Conservation (phyloP, 2,797 vertebrate genomes). For the Pangasius djambal region DNA sequence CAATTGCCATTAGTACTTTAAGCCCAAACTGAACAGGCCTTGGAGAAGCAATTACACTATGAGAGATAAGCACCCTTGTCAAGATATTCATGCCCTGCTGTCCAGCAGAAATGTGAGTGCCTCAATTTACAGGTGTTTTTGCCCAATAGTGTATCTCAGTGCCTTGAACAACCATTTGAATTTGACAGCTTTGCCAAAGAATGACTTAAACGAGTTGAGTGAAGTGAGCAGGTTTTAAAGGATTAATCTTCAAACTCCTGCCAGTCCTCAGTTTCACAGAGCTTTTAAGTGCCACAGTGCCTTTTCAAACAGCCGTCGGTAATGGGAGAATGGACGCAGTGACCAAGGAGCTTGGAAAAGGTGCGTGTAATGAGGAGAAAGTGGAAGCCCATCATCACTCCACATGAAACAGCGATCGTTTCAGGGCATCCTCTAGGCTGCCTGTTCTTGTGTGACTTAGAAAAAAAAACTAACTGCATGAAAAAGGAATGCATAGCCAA, state of each 20-base stretch:
- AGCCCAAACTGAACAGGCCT: constrained; percentile 41
- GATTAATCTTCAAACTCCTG: constrained; percentile 51
- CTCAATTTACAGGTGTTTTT: constrained; percentile 23
- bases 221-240: constrained; percentile 36
- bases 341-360: constrained; percentile 18
- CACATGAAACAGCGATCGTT: background rate
- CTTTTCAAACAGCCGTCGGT: constrained; percentile 17
- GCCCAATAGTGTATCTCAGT: constrained; percentile 8
- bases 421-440: background rate
- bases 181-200: constrained; percentile 39
- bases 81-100: constrained; percentile 36
- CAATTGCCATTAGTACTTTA: constrained; percentile 34
- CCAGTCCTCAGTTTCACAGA: constrained; percentile 43
- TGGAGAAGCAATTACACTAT: constrained; percentile 51
- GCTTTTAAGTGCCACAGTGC: constrained; percentile 33
- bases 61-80: constrained; percentile 48
- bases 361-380: constrained; percentile 23
- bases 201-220: constrained; percentile 31
- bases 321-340: constrained; percentile 29
- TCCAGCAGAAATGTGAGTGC: constrained; percentile 18
- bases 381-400: constrained; percentile 1
- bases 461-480: background rate
- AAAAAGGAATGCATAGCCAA: background rate
- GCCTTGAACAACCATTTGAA: constrained; percentile 13
- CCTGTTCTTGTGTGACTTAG: background rate